Base-by-base conservation (phyloP, 2,797 vertebrate genomes). In the Leptatherina wallacei region DNA sequence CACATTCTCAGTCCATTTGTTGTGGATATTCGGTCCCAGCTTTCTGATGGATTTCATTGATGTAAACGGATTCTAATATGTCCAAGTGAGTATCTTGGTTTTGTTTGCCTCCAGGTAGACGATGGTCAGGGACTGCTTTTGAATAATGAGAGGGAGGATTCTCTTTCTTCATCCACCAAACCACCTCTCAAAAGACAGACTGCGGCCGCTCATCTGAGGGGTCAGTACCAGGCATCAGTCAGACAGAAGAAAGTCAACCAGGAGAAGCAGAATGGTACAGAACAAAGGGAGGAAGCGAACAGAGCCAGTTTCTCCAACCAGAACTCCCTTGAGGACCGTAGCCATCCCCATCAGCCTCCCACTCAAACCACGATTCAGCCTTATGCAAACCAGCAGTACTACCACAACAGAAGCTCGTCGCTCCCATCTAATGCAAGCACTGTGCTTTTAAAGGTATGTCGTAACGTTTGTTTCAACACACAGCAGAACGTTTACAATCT, bases 51-150 rank as follows among this genome's bases (percentile, higher is more conserved):
- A 65, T 62, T 42, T 57, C 44, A 49, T 7, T 3, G 18, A 18
- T 32, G 6, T 4, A 6, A n/a, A 56, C n/a, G 18, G 7, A 49
- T 68, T 16, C 11, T 22, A 14, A 8, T 10, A 38, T 51, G n/a
- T 58, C 35, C 20, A 29, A 22, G 29, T 67, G 30, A 70, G 33
- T 32, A 22, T 32, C 9, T 52, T 8, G 24, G 70, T 74, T 60
- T 60, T 83, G 8, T 69, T 61, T 3, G 27, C 58, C 69, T 79
- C 10, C 90, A 98, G 97, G 92, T 95, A 82, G 95, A 96, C 69
- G 93, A 95, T 80, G 24, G 91, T 54, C 92, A 93, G 49, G 83
- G 72, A 69, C 91, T 89, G 69, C 93, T 94, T 80, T 89, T 93
- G 75, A 96, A 95, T 0, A 90, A 89, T 60, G 91, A 95, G 59